Evolutionary conservation across 92 coral and sea anemone genomes (phyloP).

Genomic region (Meandrina meandrites): DNA sequence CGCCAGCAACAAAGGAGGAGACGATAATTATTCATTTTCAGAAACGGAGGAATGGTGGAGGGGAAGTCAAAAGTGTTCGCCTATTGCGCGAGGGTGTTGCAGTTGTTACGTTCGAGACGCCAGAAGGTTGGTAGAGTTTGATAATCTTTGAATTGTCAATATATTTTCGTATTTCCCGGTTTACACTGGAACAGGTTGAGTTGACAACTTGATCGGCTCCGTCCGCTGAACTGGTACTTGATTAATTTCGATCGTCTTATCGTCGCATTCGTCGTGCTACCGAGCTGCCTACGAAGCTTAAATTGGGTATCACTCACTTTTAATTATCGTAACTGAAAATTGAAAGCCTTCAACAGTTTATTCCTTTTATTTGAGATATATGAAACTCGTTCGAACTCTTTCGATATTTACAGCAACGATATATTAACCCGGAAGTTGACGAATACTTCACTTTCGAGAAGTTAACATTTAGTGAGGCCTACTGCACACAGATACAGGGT

Average conservation of each 20-base stretch:
- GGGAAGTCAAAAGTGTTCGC: conserved; percentile 46
- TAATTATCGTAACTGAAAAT: too few species aligned
- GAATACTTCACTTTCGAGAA: too few species aligned
- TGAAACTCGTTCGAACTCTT: neutral
- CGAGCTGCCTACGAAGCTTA: too few species aligned
- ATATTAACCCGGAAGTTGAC: neutral
- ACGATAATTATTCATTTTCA: conserved; percentile 56
- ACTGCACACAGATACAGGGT: too few species aligned
- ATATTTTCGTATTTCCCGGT: neutral
- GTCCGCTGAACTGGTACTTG: too few species aligned
- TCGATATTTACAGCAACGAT: neutral
- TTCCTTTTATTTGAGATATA: neutral
- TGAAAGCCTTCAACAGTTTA: too few species aligned
- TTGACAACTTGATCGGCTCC: too few species aligned
- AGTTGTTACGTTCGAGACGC: conserved; percentile 53
- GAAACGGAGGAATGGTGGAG: conserved; percentile 58
- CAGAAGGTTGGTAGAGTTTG: conserved; percentile 29
- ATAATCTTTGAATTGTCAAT: neutral
- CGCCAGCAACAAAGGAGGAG: conserved; percentile 21
- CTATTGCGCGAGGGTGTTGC: conserved; percentile 51
- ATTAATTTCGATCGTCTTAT: too few species aligned
- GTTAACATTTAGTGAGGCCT: too few species aligned
- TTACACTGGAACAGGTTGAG: too few species aligned
- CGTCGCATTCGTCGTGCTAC: too few species aligned
- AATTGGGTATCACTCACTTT: too few species aligned